These are phyloP conservation scores for Hylia prasina DNA, from an alignment of 2,113 vertebrate genomes.

Conservation along the genomic window DNA sequence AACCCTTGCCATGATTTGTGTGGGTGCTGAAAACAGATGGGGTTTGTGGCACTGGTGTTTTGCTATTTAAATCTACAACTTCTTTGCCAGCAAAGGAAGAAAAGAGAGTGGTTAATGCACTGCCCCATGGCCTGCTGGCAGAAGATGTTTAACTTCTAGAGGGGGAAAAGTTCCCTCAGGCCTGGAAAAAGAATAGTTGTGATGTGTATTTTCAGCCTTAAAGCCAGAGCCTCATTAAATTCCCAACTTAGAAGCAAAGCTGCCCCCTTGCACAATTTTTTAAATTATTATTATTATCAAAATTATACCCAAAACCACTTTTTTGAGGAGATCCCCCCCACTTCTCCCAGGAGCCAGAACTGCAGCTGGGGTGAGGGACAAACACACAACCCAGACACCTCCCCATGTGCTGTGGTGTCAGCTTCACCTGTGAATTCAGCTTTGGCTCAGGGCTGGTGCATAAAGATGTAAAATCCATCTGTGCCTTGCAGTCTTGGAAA, in stretches of 20 bases:
- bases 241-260: background rate
- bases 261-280: background rate
- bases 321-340: background rate
- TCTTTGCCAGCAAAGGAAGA: background rate
- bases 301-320: background rate
- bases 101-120: background rate
- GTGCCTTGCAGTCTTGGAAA: conserved; percentile 7
- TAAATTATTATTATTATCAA: background rate
- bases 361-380: background rate
- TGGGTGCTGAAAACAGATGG: background rate
- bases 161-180: background rate
- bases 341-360: background rate
- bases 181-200: background rate
- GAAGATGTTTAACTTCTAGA: background rate
- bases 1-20: background rate
- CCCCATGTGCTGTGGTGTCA: background rate
- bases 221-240: background rate
- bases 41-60: background rate
- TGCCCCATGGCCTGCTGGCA: background rate
- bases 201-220: background rate
- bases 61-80: background rate
- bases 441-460: conserved; percentile 11
- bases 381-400: background rate
- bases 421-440: conserved; percentile 34
- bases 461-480: conserved; percentile 28